Conservation (phyloP, 2,888 invertebrate species). For the Bombylius major region DNA sequence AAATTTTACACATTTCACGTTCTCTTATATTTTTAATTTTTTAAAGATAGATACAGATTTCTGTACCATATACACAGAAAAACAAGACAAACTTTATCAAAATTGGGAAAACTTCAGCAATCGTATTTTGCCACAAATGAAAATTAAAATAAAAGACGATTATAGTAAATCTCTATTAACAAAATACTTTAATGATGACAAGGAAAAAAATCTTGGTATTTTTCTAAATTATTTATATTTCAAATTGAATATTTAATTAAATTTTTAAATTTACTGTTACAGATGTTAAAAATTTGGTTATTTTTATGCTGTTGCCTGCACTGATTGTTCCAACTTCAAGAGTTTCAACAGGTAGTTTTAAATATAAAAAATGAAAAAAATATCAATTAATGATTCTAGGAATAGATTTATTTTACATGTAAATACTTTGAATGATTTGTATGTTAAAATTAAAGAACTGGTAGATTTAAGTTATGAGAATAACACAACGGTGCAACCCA, state of each 20-base stretch:
- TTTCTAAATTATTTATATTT: not conserved
- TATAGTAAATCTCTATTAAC: not conserved
- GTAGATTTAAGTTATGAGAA: not conserved
- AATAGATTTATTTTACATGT: not conserved
- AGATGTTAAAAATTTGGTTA: not conserved
- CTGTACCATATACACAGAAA: too few species aligned
- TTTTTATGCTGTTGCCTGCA: not conserved
- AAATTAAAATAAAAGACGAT: not conserved
- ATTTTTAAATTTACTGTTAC: not conserved
- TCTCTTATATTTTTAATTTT: too few species aligned
- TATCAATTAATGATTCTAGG: not conserved
- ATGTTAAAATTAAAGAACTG: not conserved
- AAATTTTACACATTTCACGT: not conserved
- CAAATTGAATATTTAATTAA: not conserved
- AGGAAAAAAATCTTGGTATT: not conserved
- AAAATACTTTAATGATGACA: not conserved
- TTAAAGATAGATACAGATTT: too few species aligned
- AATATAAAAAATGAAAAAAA: not conserved
- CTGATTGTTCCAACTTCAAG: not conserved
- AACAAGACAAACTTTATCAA: not conserved
- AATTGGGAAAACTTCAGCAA: not conserved
- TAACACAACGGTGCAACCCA: not conserved
- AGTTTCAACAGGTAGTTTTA: not conserved
- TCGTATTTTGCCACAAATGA: not conserved
- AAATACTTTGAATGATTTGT: not conserved